Evolutionary conservation across 35 echinoderm and acorn worm genomes (phyloP), one percentile per base, ranked within the genome.

Genomic region (Ophioderma brevispina): DNA sequence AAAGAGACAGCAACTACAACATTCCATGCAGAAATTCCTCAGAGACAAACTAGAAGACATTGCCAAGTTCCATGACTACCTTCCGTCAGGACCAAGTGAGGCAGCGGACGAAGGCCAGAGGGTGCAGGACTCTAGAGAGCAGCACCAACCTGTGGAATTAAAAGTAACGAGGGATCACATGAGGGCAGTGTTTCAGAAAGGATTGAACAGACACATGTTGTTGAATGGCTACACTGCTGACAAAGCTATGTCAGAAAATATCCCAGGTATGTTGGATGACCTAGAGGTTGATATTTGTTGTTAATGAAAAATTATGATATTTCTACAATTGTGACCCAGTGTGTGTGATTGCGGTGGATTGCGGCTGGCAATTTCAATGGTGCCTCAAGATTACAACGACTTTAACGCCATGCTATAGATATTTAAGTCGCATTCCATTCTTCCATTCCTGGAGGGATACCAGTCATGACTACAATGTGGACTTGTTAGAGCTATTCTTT

Each of bases 41-140:
- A 89, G 84, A 64, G 92, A 94, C 17, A 94, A 94, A 63, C 34
- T 94, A 31, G 82, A 89, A 39, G 30, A 63, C 37, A 75, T 80
- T 42, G 76, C 82, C 8, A 75, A 43, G 63, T 87, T 89, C n/a
- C 84, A 80, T 79, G 92, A 87, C 5, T 94, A 89, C 55, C 81
- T 85, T 15, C 83, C 83, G 13, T 0, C 10, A 6, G 5, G 49
- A 38, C 18, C 43, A 30, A 42, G 11, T 34, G 78, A 76, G 42
- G 78, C 31, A 34, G 23, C 38, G 23, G 77, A 70, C 38, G 23
- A 33, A 2, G 32, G 33, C 52, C 43, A 85, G 31, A 63, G 35
- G 52, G 49, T 35, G 46, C 13, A 33, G 19, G 50, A 64, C 25
- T 35, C 15, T 21, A 39, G 80, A 34, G 1, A 37, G 8, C 18